A percentile compares a stretch with the other conserved stretches of the same genome.
Evolutionary conservation across 2,888 invertebrate genomes (phyloP).

Genomic region (Amblyjoppa fuscipennis): DNA sequence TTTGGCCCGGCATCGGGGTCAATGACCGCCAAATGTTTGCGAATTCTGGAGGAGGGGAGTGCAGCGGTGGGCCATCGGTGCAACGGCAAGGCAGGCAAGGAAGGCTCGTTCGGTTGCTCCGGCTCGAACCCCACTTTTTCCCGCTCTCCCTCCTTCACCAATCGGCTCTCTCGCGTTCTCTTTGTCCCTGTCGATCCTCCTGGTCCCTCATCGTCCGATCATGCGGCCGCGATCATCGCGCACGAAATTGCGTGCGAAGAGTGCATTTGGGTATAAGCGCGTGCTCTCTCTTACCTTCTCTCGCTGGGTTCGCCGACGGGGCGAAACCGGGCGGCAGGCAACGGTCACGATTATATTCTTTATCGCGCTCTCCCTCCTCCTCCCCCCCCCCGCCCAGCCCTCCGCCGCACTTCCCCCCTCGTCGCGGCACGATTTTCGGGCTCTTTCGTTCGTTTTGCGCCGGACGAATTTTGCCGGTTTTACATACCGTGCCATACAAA

Average conservation of each 20-base stretch:
- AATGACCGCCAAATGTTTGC: slow-evolving; percentile 84
- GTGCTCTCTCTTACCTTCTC: slow-evolving; percentile 44
- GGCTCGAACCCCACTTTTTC: slow-evolving; percentile 45
- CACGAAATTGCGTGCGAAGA: slow-evolving; percentile 80
- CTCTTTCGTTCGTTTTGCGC: slow-evolving; percentile 34
- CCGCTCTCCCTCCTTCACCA: slow-evolving; percentile 52
- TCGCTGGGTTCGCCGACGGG: slow-evolving; percentile 15
- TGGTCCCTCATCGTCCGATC: slow-evolving; percentile 66
- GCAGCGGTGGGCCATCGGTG: slow-evolving; percentile 58
- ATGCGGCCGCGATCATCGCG: slow-evolving; percentile 63
- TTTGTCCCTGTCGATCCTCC: slow-evolving; percentile 66
- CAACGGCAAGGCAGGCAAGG: slow-evolving; percentile 46
- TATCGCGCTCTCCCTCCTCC: slow-evolving; percentile 48
- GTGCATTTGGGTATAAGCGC: slow-evolving; percentile 77
- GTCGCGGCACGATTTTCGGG: slow-evolving; percentile 62
- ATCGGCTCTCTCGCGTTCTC: slow-evolving; percentile 58
- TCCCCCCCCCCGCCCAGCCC: slow-evolving; percentile 14
- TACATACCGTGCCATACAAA: slow-evolving; percentile 4
- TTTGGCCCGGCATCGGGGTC: slow-evolving; percentile 81
- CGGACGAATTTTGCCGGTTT: slow-evolving; percentile 20
- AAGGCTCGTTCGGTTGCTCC: slow-evolving; percentile 56
- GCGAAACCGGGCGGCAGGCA: slow-evolving; percentile 36
- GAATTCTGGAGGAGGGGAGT: slow-evolving; percentile 75
- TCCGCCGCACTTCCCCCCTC: slow-evolving; percentile 21
- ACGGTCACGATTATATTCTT: slow-evolving; percentile 59